Percentiles rank a stretch among this genome's conserved stretches.
Conservation (phyloP, 2,888 invertebrate genomes). For the Archips xylosteana region DNA sequence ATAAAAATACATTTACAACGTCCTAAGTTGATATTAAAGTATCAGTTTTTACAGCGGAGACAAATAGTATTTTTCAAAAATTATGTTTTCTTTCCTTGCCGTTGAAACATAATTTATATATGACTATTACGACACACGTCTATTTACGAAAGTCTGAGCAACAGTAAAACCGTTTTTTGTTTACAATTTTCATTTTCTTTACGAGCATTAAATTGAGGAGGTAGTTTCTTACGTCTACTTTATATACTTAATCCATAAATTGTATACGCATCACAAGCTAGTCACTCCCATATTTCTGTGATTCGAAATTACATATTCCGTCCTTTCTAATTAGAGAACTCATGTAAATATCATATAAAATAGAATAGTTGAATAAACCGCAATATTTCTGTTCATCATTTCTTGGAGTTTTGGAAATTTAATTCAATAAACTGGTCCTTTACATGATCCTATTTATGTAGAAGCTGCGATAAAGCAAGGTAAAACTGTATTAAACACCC, state of each 20-base stretch:
- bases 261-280: neutral
- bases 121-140: conserved; percentile 21
- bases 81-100: conserved; percentile 3
- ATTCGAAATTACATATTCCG: conserved; percentile 5
- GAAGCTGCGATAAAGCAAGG: neutral
- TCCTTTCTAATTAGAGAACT: conserved; percentile 1
- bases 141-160: conserved; percentile 28
- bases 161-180: conserved; percentile 21
- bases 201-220: conserved; percentile 28
- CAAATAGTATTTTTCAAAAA: neutral
- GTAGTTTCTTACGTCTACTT: conserved; percentile 27
- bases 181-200: conserved; percentile 30
- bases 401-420: neutral
- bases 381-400: too few relatives aligned
- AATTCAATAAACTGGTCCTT: neutral
- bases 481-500: neutral
- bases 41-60: neutral
- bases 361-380: neutral
- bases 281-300: conserved; percentile 8
- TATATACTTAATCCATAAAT: conserved; percentile 17
- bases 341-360: neutral
- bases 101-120: conserved; percentile 6
- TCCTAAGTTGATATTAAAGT: neutral
- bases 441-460: neutral
- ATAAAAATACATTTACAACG: conserved; percentile 2